These are phyloP conservation scores for Uropsilus gracilis DNA, from an alignment of 2,113 vertebrate species.

Conservation along the genomic window DNA sequence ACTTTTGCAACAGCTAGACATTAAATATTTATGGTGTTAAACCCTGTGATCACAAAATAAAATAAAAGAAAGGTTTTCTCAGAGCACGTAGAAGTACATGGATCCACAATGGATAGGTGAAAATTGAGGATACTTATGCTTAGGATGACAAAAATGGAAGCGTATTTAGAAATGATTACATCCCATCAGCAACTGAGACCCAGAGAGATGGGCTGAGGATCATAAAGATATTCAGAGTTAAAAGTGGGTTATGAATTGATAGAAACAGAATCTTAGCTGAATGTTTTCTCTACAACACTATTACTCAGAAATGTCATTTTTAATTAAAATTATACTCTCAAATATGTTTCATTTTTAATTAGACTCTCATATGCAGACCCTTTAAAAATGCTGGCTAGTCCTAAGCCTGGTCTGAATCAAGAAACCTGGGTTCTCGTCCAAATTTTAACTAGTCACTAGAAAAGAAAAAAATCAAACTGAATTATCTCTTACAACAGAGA, in stretches of 20 bases:
- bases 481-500: background rate
- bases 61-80: conserved; percentile 7
- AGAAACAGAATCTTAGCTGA: background rate
- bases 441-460: background rate
- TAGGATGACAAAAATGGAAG: background rate
- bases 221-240: background rate
- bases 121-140: background rate
- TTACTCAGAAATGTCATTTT: background rate
- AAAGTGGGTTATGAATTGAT: background rate
- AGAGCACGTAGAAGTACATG: background rate
- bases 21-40: background rate
- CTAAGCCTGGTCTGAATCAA: background rate
- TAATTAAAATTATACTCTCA: background rate
- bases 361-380: background rate
- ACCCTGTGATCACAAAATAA: conserved; percentile 7
- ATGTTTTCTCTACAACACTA: background rate
- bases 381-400: background rate
- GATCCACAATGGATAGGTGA: background rate
- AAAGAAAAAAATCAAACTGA: background rate
- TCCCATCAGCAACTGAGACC: background rate
- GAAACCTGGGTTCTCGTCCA: background rate
- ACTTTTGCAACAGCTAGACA: background rate
- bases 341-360: background rate
- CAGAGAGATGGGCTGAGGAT: background rate
- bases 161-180: background rate